Evolutionary conservation across 1,140 invertebrate species (phyloP).

Genomic region (Plectrocnemia conspersa): DNA sequence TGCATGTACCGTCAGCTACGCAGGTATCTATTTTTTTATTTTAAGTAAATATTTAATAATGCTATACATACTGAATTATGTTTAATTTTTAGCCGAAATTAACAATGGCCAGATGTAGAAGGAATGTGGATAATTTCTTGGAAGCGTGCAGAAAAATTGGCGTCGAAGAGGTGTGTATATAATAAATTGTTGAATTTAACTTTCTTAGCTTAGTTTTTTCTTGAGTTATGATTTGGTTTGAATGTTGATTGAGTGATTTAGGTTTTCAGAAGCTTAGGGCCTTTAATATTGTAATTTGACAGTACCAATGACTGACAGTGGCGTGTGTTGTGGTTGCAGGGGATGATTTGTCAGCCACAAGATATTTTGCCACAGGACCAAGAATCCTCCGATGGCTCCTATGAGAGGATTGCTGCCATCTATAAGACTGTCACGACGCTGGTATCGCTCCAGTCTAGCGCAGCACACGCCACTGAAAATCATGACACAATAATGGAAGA

Average conservation of each 20-base stretch:
- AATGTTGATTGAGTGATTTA: slow-evolving; percentile 13
- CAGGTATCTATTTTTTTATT: slow-evolving; percentile 63
- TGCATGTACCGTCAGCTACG: slow-evolving; percentile 90
- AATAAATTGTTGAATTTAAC: not conserved
- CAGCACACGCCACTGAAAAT: slow-evolving; percentile 36
- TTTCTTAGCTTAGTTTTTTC: not conserved
- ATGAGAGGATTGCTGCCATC: slow-evolving; percentile 42
- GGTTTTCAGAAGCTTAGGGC: slow-evolving; percentile 33
- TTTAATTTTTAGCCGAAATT: slow-evolving; percentile 76
- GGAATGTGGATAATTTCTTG: slow-evolving; percentile 93
- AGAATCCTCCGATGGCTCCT: slow-evolving; percentile 38
- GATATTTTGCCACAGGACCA: slow-evolving; percentile 57
- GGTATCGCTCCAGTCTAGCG: slow-evolving; percentile 49
- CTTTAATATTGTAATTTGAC: slow-evolving; percentile 26
- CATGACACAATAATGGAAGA: slow-evolving; percentile 20
- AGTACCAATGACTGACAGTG: slow-evolving; percentile 54
- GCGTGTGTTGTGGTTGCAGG: slow-evolving; percentile 67
- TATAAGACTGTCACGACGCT: slow-evolving; percentile 52
- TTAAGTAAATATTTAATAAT: not conserved
- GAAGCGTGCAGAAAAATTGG: slow-evolving; percentile 90
- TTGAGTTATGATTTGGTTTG: not conserved
- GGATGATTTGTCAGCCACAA: slow-evolving; percentile 67
- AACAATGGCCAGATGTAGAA: slow-evolving; percentile 85
- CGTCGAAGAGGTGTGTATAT: slow-evolving; percentile 80
- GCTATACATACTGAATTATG: not conserved